A percentile compares a stretch with the other conserved stretches of the same genome.
These are phyloP conservation scores for Poeciliopsis presidionis DNA, from an alignment of 2,797 vertebrate genomes.

Conservation along the genomic window DNA sequence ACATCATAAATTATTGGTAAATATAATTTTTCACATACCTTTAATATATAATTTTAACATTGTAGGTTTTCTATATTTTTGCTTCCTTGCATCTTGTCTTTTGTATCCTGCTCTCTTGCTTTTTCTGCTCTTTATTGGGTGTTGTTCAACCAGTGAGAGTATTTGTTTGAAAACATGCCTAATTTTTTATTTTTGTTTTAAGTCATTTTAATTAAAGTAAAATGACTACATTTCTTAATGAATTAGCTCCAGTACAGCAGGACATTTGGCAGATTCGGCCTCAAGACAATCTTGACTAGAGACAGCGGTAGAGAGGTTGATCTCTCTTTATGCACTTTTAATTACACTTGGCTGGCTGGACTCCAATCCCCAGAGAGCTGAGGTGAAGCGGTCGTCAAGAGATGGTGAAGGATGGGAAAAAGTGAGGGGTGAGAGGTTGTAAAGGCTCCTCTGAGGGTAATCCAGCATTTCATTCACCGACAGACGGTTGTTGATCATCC, in stretches of 20 bases:
- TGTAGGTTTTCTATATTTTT: background rate
- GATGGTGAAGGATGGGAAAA: constrained; percentile 2
- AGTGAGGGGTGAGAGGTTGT: constrained; percentile 27
- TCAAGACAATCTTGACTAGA: constrained; percentile 49
- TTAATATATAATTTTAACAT: background rate
- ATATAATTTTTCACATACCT: background rate
- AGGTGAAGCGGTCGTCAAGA: constrained; percentile 62
- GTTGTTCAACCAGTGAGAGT: background rate
- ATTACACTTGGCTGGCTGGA: constrained; percentile 73
- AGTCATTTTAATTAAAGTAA: constrained; percentile 37
- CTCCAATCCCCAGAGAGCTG: constrained; percentile 62
- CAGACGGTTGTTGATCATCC: constrained; percentile 61
- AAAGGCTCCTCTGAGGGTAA: constrained; percentile 47
- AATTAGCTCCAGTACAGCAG: constrained; percentile 42
- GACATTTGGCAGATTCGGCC: constrained; percentile 47
- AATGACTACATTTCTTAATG: constrained; percentile 46
- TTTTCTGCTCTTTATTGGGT: background rate
- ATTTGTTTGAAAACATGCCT: background rate
- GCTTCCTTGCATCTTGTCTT: background rate
- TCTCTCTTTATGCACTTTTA: constrained; percentile 77
- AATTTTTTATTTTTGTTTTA: background rate
- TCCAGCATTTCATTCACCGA: constrained; percentile 58
- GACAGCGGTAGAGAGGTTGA: constrained; percentile 65
- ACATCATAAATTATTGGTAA: background rate
- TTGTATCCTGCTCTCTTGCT: background rate